Base-by-base conservation (phyloP, 2,888 invertebrate species). In the Rhaphigaster nebulosa region DNA sequence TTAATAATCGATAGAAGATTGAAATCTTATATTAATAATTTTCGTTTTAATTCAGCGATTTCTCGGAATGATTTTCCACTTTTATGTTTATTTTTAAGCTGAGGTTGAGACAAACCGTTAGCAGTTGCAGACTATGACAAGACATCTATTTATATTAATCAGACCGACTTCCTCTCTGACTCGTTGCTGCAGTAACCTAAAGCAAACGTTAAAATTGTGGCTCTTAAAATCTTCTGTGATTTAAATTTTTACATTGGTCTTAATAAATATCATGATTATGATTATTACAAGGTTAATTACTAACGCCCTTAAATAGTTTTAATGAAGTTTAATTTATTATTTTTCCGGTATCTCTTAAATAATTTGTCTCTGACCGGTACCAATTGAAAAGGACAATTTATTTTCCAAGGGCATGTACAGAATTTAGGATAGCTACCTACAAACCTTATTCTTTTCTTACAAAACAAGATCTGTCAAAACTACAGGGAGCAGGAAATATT, bases 41-140 rank as follows among this genome's bases (percentile, higher is more conserved):
- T 65, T 18, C 23, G 20, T 38, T 38, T 34, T 38, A 76, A 20
- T 76, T 13, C 26, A 20, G 34, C 70, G 20, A 76, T 76, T 76
- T 6, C 70, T 34, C 20, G 8, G 38, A 76, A 76, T 18, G 65
- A 76, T 23, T 76, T 1, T 76, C 70, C 70, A 76, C 70, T 76
- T 76, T 38, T 76, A 38, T 20, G 70, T 76, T 76, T 76, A 76
- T 76, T 34, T 76, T 76, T 76, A 76, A 38, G 3, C 70, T 34
- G 20, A 76, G 70, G 70, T 76, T 76, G 70, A 76, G 70, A 76
- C 70, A 76, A 76, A 76, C 70, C 70, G 34, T 76, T 76, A 34
- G 70, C 70, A 76, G 84, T 84, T 84, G 45, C 84, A 84, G 84
- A 84, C 45, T 45, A 50, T 84, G 84, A 84, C 84, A 50, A 84